phyloP scores from a whole-genome alignment of 1,140 invertebrate genomes.

The Zaprionus africanus region DNA sequence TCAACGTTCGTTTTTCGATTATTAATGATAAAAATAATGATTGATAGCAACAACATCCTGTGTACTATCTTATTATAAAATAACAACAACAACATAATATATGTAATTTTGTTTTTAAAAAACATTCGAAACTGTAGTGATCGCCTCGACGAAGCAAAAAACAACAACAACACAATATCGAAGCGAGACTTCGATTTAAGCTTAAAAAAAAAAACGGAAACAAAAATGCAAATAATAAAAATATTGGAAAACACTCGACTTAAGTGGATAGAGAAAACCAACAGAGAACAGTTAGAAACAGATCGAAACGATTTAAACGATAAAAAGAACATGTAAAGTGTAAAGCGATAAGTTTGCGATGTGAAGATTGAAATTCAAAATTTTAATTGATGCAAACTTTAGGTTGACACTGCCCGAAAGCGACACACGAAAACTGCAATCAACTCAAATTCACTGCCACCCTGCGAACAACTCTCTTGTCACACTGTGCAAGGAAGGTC shows the following conservation, averaged over 20 bases:
- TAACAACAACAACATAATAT: slow-evolving; percentile 73
- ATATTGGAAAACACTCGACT: slow-evolving; percentile 50
- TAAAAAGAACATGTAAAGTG: slow-evolving; percentile 4
- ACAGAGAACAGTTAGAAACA: slow-evolving; percentile 28
- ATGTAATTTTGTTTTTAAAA: slow-evolving; percentile 84
- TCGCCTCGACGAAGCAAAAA: slow-evolving; percentile 37
- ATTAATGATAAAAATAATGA: slow-evolving; percentile 76
- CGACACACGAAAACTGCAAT: slow-evolving; percentile 5
- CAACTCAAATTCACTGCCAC: slow-evolving; percentile 9
- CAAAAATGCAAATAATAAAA: slow-evolving; percentile 46
- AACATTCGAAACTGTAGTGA: slow-evolving; percentile 71
- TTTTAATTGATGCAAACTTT: slow-evolving; percentile 66
- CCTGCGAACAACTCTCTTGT: background rate
- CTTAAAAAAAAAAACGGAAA: slow-evolving; percentile 33
- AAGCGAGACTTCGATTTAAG: slow-evolving; percentile 74
- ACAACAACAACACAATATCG: slow-evolving; percentile 28
- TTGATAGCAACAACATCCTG: slow-evolving; percentile 76
- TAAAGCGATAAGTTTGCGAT: slow-evolving; percentile 34
- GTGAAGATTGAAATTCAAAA: slow-evolving; percentile 65
- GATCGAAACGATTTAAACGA: slow-evolving; percentile 43
- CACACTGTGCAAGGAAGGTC: slow-evolving; percentile 1
- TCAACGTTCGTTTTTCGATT: slow-evolving; percentile 79
- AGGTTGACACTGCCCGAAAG: slow-evolving; percentile 26
- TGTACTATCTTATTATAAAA: slow-evolving; percentile 83
- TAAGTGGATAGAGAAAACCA: slow-evolving; percentile 25